These are phyloP conservation scores for Petrocephalus schoutedeni DNA, from an alignment of 2,797 vertebrate genomes.

Conservation along the genomic window DNA sequence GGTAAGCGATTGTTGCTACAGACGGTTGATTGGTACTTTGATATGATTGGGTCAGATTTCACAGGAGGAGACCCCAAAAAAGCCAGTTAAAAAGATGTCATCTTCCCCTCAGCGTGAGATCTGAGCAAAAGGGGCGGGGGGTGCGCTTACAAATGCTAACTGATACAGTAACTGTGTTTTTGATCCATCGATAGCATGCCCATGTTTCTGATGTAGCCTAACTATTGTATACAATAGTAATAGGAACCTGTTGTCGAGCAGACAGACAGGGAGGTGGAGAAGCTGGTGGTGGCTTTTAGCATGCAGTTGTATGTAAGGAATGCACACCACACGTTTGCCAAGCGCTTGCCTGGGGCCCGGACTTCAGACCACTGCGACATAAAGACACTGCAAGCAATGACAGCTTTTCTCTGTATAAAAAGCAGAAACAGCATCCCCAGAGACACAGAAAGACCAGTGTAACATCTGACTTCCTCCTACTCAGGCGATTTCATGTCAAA, in stretches of 20 bases:
- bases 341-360: constrained; percentile 42
- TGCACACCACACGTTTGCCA: background rate
- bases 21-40: constrained; percentile 41
- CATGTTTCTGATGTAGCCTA: background rate
- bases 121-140: background rate
- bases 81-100: background rate
- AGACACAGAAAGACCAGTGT: constrained; percentile 25
- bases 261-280: background rate
- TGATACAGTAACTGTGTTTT: background rate
- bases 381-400: constrained; percentile 55
- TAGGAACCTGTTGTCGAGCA: background rate
- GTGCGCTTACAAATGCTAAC: background rate
- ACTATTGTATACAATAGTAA: background rate
- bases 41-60: constrained; percentile 40
- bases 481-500: background rate
- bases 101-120: background rate
- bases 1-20: constrained; percentile 35
- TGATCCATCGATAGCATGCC: background rate
- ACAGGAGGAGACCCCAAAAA: constrained; percentile 24
- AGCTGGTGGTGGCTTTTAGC: background rate
- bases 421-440: constrained; percentile 40
- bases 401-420: constrained; percentile 56
- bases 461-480: background rate
- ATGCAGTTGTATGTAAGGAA: background rate
- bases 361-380: constrained; percentile 55